phyloP scores from a whole-genome alignment of 2,113 vertebrate genomes.

The Charadrius vociferus region DNA sequence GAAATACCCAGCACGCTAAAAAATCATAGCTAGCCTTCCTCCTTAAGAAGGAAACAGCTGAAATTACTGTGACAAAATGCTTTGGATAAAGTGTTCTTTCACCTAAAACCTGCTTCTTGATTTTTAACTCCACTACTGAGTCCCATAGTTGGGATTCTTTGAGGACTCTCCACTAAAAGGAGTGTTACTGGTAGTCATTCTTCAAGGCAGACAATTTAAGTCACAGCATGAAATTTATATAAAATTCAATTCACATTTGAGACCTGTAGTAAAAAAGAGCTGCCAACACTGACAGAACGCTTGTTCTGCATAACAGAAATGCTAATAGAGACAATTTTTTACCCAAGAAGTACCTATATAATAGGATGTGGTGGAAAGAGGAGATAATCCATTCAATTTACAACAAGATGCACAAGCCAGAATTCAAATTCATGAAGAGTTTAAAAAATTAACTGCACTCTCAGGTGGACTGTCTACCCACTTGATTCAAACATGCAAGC shows the following conservation, averaged over 20 bases:
- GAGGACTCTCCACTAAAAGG: slow-evolving; percentile 7
- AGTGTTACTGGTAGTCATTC: not conserved
- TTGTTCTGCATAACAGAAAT: slow-evolving; percentile 41
- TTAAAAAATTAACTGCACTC: not conserved
- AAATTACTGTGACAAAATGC: slow-evolving; percentile 1
- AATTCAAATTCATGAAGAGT: not conserved
- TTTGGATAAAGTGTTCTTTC: not conserved
- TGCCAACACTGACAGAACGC: not conserved
- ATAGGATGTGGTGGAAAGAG: not conserved
- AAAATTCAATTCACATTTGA: slow-evolving; percentile 56
- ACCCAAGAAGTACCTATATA: not conserved
- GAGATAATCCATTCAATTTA: not conserved
- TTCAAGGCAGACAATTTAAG: slow-evolving; percentile 33
- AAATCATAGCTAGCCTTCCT: not conserved
- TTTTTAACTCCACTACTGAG: not conserved
- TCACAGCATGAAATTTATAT: slow-evolving; percentile 32
- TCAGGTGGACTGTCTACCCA: not conserved
- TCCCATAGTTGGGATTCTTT: not conserved
- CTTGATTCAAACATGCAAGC: not conserved
- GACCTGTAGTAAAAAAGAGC: slow-evolving; percentile 18
- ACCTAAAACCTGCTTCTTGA: not conserved
- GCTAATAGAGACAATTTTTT: slow-evolving; percentile 23
- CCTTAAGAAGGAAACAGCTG: not conserved
- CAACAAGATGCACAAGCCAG: not conserved
- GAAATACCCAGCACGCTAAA: not conserved